These are phyloP conservation scores for Tragelaphus oryx DNA, from an alignment of 2,797 vertebrate genomes.

Conservation along the genomic window DNA sequence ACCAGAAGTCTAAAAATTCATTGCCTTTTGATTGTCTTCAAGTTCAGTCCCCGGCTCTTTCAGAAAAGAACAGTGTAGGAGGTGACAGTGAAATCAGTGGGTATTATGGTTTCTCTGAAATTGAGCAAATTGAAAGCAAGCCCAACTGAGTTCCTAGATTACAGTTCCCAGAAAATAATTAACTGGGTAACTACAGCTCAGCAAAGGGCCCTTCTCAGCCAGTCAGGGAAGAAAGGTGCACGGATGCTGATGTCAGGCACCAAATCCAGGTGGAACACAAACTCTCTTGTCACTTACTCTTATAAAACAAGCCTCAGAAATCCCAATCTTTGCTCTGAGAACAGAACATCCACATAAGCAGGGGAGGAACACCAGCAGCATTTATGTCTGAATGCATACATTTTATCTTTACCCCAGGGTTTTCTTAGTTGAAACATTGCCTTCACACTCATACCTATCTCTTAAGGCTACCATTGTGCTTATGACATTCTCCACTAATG, in stretches of 20 bases:
- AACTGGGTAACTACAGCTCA: background rate
- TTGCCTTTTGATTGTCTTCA: background rate
- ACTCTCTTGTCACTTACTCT: background rate
- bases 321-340: background rate
- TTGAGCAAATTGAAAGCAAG: conserved; percentile 22
- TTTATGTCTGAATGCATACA: background rate
- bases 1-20: too few species aligned
- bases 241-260: rapidly evolving
- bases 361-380: background rate
- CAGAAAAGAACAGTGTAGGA: background rate
- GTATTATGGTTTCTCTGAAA: background rate
- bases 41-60: background rate
- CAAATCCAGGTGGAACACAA: background rate
- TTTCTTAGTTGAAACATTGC: background rate
- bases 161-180: conserved; percentile 19
- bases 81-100: background rate
- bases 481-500: background rate
- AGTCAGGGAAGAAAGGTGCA: background rate
- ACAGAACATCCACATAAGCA: background rate
- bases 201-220: background rate
- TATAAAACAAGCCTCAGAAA: background rate
- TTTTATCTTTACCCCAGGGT: background rate
- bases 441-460: background rate
- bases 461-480: background rate
- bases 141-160: background rate